phyloP scores from a whole-genome alignment of 2,113 vertebrate species.

The Lophura nycthemera region DNA sequence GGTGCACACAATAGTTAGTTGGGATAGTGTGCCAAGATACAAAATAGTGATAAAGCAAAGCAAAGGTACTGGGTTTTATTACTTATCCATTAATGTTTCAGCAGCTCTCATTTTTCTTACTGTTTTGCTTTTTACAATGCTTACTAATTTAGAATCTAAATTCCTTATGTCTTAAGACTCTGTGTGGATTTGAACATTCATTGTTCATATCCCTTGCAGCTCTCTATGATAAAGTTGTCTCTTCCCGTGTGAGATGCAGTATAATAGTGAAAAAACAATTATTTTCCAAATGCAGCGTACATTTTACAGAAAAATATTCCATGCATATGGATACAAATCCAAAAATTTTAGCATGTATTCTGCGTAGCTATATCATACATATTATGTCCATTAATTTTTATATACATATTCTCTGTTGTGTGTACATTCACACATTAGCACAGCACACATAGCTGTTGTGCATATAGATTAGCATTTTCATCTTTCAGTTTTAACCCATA shows the following conservation, averaged over 20 bases:
- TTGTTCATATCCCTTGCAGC: not conserved
- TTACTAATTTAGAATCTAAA: not conserved
- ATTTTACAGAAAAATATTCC: not conserved
- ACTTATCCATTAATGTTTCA: not conserved
- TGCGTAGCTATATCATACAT: not conserved
- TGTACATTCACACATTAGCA: not conserved
- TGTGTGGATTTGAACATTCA: not conserved
- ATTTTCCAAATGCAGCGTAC: not conserved
- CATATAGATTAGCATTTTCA: not conserved
- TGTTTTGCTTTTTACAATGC: not conserved
- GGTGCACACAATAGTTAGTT: not conserved
- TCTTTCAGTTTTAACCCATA: not conserved
- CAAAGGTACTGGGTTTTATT: not conserved
- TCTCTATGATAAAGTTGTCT: not conserved
- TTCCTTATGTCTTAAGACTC: not conserved
- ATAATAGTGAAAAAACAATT: not conserved
- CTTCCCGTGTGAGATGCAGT: not conserved
- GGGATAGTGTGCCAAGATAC: not conserved
- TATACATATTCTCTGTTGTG: not conserved
- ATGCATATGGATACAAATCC: not conserved
- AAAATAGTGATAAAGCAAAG: not conserved
- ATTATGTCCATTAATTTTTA: not conserved
- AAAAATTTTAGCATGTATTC: not conserved
- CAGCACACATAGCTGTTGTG: not conserved
- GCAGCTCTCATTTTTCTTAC: not conserved